Percentiles rank a stretch among this genome's conserved stretches.
Evolutionary conservation across 2,888 invertebrate species (phyloP).

Genomic region (Pterobdella sp.): DNA sequence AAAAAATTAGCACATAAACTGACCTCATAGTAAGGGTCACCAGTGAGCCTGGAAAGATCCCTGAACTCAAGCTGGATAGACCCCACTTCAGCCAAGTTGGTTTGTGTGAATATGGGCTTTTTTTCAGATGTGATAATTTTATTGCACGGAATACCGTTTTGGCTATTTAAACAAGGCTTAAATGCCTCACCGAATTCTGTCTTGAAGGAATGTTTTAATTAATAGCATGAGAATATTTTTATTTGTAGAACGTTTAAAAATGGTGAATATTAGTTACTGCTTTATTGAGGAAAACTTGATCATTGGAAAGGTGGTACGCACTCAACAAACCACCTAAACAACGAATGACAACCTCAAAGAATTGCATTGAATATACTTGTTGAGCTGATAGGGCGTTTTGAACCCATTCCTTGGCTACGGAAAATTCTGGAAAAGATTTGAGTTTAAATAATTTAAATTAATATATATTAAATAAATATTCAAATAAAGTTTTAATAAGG

Average conservation of each 20-base stretch:
- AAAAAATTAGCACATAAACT: no score
- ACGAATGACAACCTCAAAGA: conserved; percentile 73
- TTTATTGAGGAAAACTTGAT: conserved; percentile 76
- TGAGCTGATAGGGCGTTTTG: conserved; percentile 67
- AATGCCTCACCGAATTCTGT: conserved; percentile 73
- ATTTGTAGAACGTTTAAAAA: neutral
- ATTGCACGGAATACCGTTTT: conserved; percentile 72
- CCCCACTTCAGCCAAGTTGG: conserved; percentile 86
- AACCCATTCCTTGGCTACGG: conserved; percentile 77
- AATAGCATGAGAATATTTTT: neutral
- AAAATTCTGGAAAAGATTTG: conserved; percentile 42
- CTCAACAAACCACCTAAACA: conserved; percentile 82
- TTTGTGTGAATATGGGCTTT: conserved; percentile 60
- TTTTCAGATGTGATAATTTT: conserved; percentile 92
- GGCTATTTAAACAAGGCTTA: conserved; percentile 69
- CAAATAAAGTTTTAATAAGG: no score
- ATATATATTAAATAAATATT: no score
- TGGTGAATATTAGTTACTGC: conserved; percentile 57
- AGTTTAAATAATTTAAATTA: no score
- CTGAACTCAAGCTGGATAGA: conserved; percentile 93
- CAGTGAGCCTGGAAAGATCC: conserved; percentile 73
- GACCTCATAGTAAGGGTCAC: conserved; percentile 76
- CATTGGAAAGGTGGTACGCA: conserved; percentile 80
- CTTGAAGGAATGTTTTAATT: conserved; percentile 33
- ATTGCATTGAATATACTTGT: conserved; percentile 8